Evolutionary conservation across 2,113 vertebrate genomes (phyloP), one percentile per base, ranked within the genome.

Genomic region (Tachycineta bicolor): DNA sequence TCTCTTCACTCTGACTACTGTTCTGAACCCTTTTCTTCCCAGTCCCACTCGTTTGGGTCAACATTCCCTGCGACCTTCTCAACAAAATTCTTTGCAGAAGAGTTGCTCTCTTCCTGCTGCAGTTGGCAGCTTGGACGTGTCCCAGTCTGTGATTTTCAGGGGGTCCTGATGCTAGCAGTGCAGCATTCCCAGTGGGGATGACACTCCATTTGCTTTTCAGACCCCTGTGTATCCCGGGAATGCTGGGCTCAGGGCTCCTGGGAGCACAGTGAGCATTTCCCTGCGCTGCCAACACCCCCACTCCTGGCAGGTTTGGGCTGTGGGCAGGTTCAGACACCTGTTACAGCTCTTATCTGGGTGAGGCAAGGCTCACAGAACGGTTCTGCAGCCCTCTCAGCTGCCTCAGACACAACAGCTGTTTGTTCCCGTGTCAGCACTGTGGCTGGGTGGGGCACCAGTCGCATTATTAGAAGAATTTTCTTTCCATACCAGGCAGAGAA

Each of bases 231-330:
- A 28, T 13, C 19, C 43, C 28, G 19, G 8, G 56, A 78, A 23
- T 29, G 10, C 0, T 0, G 12, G 17, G 19, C 41, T 16, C 9
- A 18, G 79, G 56, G 28, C 82, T 79, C 34, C 70, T 6, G 49
- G 5, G 58, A 44, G 24, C 37, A 9, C 31, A 1, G 31, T 0
- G n/a, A 82, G 49, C 25, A 2, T 37, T 22, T 9, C 70, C 65
- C 87, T n/a, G 5, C 2, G 4, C 55, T 11, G 69, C 12, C 25
- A 20, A 15, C 41, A 39, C 22, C 14, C 28, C 23, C 25, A 3
- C 46, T 14, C 0, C 1, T 67, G 52, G 70, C 65, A 37, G 9
- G 22, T 15, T 6, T 0, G 29, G 41, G 0, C 79, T 9, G 0
- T 16, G 63, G 87, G 79, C 68, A 77, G 64, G 71, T 37, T 89